Percentiles rank a stretch among this genome's conserved stretches.
These are phyloP conservation scores for Limnephilus rhombicus DNA, from an alignment of 2,888 invertebrate genomes.

Conservation along the genomic window DNA sequence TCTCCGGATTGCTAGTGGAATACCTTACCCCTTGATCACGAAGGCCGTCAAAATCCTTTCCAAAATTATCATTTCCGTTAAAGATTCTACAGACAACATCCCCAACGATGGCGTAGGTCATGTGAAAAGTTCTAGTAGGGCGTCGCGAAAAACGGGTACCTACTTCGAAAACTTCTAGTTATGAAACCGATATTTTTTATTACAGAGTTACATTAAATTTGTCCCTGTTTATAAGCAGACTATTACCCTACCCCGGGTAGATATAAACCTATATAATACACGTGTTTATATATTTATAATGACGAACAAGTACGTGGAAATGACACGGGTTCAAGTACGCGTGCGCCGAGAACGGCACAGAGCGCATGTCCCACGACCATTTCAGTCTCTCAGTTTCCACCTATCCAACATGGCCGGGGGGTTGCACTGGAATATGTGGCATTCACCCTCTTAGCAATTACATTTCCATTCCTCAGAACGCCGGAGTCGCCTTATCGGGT, in stretches of 20 bases:
- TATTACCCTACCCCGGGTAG: not conserved
- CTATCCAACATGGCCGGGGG: slow-evolving; percentile 54
- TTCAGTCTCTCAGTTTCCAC: slow-evolving; percentile 47
- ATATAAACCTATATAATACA: not conserved
- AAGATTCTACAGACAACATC: too few species aligned
- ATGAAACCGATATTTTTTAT: too few species aligned
- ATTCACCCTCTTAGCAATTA: slow-evolving; percentile 45
- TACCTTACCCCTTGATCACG: too few species aligned
- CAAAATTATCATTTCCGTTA: too few species aligned
- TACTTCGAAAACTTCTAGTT: too few species aligned
- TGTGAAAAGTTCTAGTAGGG: too few species aligned
- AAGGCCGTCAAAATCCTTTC: too few species aligned
- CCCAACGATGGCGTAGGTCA: too few species aligned
- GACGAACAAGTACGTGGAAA: not conserved
- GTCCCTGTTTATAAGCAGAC: not conserved
- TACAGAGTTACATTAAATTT: too few species aligned
- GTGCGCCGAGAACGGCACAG: slow-evolving; percentile 47
- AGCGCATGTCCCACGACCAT: slow-evolving; percentile 49
- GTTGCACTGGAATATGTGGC: not conserved
- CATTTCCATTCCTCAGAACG: slow-evolving; percentile 30
- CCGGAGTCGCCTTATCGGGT: slow-evolving; percentile 14
- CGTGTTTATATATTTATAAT: not conserved
- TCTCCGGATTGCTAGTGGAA: too few species aligned
- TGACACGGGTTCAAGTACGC: slow-evolving; percentile 37
- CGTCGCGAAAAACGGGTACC: too few species aligned